A percentile compares a stretch with the other conserved stretches of the same genome.
Conservation (phyloP, 2,113 vertebrate genomes). For the Chloebia gouldiae region DNA sequence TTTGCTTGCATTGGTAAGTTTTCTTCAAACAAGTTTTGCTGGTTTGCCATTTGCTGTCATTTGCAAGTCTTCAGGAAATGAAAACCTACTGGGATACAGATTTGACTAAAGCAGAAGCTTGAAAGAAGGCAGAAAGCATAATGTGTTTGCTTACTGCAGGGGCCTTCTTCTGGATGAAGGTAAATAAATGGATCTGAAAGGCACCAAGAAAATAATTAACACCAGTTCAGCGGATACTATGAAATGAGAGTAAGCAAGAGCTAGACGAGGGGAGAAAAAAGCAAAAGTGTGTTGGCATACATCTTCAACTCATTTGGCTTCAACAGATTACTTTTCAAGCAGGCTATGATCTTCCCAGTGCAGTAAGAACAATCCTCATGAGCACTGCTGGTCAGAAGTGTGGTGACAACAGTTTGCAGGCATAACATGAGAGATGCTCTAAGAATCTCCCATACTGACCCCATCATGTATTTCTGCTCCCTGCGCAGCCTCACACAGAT, state of each 20-base stretch:
- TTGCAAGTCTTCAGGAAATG: not conserved
- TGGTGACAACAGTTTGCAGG: not conserved
- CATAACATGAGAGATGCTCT: rapidly evolving
- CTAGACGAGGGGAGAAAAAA: not conserved
- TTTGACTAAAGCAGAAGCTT: not conserved
- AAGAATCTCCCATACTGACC: not conserved
- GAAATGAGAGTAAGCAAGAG: not conserved
- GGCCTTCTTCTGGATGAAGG: not conserved
- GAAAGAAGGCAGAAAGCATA: not conserved
- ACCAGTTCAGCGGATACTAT: not conserved
- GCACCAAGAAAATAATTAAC: not conserved
- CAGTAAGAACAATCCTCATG: not conserved
- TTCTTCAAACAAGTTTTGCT: not conserved
- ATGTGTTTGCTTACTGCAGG: not conserved
- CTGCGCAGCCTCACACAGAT: not conserved
- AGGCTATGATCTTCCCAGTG: not conserved
- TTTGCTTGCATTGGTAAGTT: not conserved
- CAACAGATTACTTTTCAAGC: not conserved
- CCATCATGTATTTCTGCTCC: not conserved
- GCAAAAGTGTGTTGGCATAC: rapidly evolving
- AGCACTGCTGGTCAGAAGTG: not conserved
- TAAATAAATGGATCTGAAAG: not conserved
- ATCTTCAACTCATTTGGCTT: not conserved
- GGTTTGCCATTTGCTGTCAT: not conserved
- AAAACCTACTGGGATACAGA: not conserved